Evolutionary conservation across 2,888 invertebrate genomes (phyloP), one percentile per base, ranked within the genome.

Genomic region (Rhamnusium bicolor): DNA sequence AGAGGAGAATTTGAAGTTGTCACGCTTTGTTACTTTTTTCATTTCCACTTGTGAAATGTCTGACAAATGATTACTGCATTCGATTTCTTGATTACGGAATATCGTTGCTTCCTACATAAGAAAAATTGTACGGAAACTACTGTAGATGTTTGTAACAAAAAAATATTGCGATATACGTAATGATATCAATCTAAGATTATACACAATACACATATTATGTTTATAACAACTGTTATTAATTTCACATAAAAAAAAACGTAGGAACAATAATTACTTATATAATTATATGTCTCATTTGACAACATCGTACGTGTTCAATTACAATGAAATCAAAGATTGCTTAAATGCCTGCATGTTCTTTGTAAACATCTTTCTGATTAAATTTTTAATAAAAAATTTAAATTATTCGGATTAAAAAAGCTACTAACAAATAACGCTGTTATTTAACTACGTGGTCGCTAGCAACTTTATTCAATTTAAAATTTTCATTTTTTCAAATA

Each of bases 1-100:
- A 82, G 79, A 77, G 76, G 76, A 79, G 76, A 81, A 79, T 80
- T 79, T 76, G 71, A 79, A 76, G 75, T 81, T 84, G 81, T 80
- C 79, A 80, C 77, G 81, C 80, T 84, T 84, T 81, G 82, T 81
- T 80, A 79, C 80, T 76, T 78, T 77, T 80, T 83, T 77, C 49
- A 78, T 70, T 78, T 75, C 71, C 49, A 74, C 71, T 73, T 75
- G 71, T 78, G 74, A 78, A 79, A 76, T 68, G 74, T 69, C 78
- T 78, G 79, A 80, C 77, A 80, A 80, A 80, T 80, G 78, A 72
- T 81, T 77, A 77, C 71, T 77, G 77, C 78, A 69, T 68, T 71
- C 73, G 71, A 72, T 72, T 68, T 56, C 75, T 70, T 76, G 68
- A 77, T 77, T 77, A 75, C 70, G 72, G 74, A 67, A 72, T 76